Base-by-base conservation (phyloP, 53 echinoderm and acorn worm genomes). In the Crossaster papposus region DNA sequence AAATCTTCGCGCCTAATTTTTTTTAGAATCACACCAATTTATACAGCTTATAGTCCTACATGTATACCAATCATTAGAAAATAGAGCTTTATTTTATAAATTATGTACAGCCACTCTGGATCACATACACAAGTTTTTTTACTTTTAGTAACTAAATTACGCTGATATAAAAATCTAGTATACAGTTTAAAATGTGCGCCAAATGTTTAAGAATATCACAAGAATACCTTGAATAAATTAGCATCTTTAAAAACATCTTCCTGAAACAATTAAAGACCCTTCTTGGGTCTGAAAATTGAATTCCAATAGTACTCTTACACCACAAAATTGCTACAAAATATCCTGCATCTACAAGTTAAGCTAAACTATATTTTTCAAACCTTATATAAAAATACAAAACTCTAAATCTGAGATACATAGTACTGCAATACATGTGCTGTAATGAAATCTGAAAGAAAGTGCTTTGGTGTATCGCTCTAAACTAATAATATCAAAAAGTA, bases 341-440 rank as follows among this genome's bases (percentile, higher is more conserved):
- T 17, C 3, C 18, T n/a, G n/a, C n/a, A 14, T 11, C 17, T 17
- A 23, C 62, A 62, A n/a, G n/a, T 0, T 62, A 23, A 0, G 17
- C 62, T 62, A 62, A 62, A 62, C n/a, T 15, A 62, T 62, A 62
- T 62, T 20, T 62, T 62, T 62, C 62, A 62, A 62, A 62, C 62
- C 62, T 62, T 14, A 62, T 62, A 62, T 62, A 62, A 62, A 62
- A 62, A 62, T 62, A 62, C 62, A 62, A n/a, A 62, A 62, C 62
- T 62, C 62, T 62, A 62, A 17, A 62, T 62, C 62, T 62, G 44
- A 62, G 17, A 20, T 0, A 20, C 23, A 2, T 62, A 62, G 62
- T 62, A 62, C 62, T 11, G 62, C 0, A 62, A 4, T 6, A 44
- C 44, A 62, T 62, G 62, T 23, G 23, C 3, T 62, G 13, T 0